Evolutionary conservation across 2,888 invertebrate species (phyloP), one percentile per base, ranked within the genome.

Genomic region (Gymnosoma rotundatum): DNA sequence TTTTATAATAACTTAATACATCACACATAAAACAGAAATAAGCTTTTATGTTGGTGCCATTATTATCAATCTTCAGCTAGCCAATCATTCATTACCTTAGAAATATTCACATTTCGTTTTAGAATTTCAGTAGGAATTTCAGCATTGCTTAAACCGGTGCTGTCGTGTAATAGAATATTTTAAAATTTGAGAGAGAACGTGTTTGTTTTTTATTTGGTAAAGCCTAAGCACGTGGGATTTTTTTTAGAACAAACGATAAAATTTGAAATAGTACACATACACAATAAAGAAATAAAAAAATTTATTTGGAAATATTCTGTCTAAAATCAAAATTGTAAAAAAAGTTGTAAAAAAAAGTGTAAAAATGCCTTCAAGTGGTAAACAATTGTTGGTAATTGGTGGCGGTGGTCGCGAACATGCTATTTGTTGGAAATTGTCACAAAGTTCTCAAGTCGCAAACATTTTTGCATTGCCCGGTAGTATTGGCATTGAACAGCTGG

Each of bases 331-430:
- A 42, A 12, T 42, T 42, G 2, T 20, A 58, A 73, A 73, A 66
- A 63, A 32, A 18, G 25, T 50, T 38, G 8, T 56, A 10, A 50
- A 12, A 45, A n/a, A n/a, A n/a, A n/a, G n/a, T n/a, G n/a, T n/a
- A n/a, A n/a, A n/a, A 61, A 86, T 86, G 86, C 48, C 80, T 75
- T 32, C 88, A 74, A 58, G 69, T n/a, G 86, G 87, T 66, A 93
- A 93, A 72, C 94, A 94, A 89, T 94, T 98, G 86, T 93, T 98
- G 87, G 95, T 99, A 72, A 95, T 99, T 88, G 99, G 99, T 18
- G 94, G 95, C 91, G 99, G 99, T 52, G 99, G 98, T 4, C 95
- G 99, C 87, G 99, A 99, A 93, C 98, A 99, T 93, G 98, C 98
- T 6, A 94, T 99, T 88, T 96, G 96, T 88, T 98, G 98, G 98